A percentile compares a stretch with the other conserved stretches of the same genome.
phyloP scores from a whole-genome alignment of 1,140 invertebrate genomes.

The Bombus waltoni region DNA sequence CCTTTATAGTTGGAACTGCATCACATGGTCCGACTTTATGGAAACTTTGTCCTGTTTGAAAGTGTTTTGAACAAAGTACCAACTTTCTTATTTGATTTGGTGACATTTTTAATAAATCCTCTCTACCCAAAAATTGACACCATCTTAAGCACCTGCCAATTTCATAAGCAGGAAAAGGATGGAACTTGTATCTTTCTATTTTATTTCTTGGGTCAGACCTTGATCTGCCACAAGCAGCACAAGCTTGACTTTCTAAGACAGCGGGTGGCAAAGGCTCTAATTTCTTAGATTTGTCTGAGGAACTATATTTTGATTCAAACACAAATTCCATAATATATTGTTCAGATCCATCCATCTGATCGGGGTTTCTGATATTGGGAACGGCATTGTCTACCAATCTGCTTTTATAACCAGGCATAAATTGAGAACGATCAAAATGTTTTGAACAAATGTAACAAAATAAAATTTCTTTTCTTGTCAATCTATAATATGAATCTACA shows the following conservation, averaged over 20 bases:
- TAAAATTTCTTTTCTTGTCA: slow-evolving; percentile 81
- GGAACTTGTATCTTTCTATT: slow-evolving; percentile 78
- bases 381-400: slow-evolving; percentile 76
- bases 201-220: slow-evolving; percentile 78
- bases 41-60: slow-evolving; percentile 78
- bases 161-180: slow-evolving; percentile 81
- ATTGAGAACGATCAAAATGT: slow-evolving; percentile 79
- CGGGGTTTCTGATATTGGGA: slow-evolving; percentile 76
- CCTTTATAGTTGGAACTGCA: slow-evolving; percentile 77
- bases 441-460: slow-evolving; percentile 82
- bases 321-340: slow-evolving; percentile 57
- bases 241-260: slow-evolving; percentile 79
- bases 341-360: slow-evolving; percentile 62
- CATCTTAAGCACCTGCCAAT: slow-evolving; percentile 80
- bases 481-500: slow-evolving; percentile 79
- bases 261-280: slow-evolving; percentile 70
- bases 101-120: slow-evolving; percentile 81
- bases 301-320: slow-evolving; percentile 59
- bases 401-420: slow-evolving; percentile 74
- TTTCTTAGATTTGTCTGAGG: slow-evolving; percentile 65
- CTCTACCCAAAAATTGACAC: slow-evolving; percentile 80
- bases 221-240: slow-evolving; percentile 78
- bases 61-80: slow-evolving; percentile 80
- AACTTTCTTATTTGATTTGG: slow-evolving; percentile 81
- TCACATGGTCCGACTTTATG: slow-evolving; percentile 78